Conservation (phyloP, 2,113 vertebrate genomes). For the Opisthocomus hoazin region DNA sequence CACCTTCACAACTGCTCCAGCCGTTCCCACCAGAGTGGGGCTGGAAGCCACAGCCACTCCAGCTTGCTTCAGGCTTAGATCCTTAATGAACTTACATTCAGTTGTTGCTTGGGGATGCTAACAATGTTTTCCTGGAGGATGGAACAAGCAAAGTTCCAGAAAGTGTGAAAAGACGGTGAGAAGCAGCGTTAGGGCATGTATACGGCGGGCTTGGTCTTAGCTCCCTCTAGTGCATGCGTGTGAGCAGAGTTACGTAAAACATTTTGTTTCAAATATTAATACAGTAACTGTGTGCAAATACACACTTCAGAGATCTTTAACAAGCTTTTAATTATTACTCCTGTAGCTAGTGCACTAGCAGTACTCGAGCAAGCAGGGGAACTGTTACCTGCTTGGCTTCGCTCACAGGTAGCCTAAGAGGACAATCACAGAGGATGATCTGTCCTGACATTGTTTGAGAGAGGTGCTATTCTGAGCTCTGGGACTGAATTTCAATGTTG, state of each 20-base stretch:
- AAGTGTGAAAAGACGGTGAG: neutral
- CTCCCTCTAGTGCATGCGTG: slow-evolving; percentile 46
- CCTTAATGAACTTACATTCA: neutral
- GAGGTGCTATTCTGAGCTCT: neutral
- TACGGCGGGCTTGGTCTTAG: neutral
- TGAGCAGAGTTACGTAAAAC: neutral
- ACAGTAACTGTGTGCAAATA: neutral
- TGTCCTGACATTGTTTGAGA: neutral
- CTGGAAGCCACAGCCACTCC: neutral
- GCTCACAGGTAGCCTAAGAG: neutral
- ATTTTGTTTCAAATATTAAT: neutral
- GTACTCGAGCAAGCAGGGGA: neutral
- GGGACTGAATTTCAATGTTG: neutral
- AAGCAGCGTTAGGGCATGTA: neutral
- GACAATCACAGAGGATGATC: neutral
- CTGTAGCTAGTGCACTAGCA: neutral
- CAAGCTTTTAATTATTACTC: neutral
- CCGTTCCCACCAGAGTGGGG: neutral
- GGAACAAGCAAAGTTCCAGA: neutral
- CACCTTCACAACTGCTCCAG: neutral
- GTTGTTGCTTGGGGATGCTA: neutral
- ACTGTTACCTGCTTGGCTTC: neutral
- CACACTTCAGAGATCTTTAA: neutral
- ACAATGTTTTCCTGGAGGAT: neutral
- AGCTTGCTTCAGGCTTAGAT: neutral